Evolutionary conservation across 1,140 invertebrate species (phyloP).

Genomic region (Leptoteleia sp.): DNA sequence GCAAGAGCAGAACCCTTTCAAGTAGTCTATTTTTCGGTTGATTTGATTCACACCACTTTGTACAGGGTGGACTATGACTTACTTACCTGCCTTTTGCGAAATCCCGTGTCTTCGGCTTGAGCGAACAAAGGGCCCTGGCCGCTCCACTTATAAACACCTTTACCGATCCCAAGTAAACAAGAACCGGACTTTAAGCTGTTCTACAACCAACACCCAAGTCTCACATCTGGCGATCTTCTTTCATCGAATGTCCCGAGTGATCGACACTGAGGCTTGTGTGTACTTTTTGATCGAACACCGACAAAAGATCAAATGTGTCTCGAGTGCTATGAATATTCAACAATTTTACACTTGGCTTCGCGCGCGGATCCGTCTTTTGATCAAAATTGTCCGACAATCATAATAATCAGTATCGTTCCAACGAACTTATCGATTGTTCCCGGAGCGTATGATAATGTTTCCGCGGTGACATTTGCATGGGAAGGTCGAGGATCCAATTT

Average conservation of each 20-base stretch:
- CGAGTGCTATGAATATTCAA: conserved; percentile 64
- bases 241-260: conserved; percentile 63
- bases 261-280: conserved; percentile 61
- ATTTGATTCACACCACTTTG: conserved; percentile 68
- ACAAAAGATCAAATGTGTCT: conserved; percentile 58
- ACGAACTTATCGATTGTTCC: conserved; percentile 25
- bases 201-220: conserved; percentile 67
- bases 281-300: conserved; percentile 52
- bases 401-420: conserved; percentile 21
- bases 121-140: conserved; percentile 71
- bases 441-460: conserved; percentile 17
- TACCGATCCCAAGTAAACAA: conserved; percentile 72
- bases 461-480: conserved; percentile 41
- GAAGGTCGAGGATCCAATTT: conserved; percentile 44
- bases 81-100: conserved; percentile 62
- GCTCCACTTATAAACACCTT: conserved; percentile 73
- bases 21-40: conserved; percentile 71
- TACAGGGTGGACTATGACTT: conserved; percentile 57
- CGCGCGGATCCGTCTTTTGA: conserved; percentile 17
- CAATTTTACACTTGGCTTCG: conserved; percentile 53
- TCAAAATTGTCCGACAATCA: conserved; percentile 28
- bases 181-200: conserved; percentile 65
- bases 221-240: conserved; percentile 70
- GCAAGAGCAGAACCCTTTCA: conserved; percentile 54
- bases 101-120: conserved; percentile 64